These are phyloP conservation scores for Pachydiplax longipennis DNA, from an alignment of 2,888 invertebrate species.

Conservation along the genomic window DNA sequence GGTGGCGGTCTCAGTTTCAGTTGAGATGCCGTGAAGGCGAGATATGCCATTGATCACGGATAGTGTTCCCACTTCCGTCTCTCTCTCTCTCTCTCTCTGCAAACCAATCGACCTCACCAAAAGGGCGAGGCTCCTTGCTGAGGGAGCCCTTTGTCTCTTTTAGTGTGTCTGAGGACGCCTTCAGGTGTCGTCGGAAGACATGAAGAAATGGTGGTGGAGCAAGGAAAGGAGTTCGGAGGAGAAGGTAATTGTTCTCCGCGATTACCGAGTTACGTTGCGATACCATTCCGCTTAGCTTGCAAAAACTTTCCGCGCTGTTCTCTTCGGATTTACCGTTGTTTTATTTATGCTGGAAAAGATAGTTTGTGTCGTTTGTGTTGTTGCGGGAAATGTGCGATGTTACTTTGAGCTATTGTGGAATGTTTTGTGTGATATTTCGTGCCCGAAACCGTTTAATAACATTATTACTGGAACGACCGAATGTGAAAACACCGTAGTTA, in stretches of 20 bases:
- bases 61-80: background rate
- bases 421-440: too few species aligned
- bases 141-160: background rate
- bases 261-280: background rate
- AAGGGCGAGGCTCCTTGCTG: background rate
- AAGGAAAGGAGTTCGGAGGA: slow-evolving; percentile 11
- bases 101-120: background rate
- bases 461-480: too few species aligned
- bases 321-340: too few species aligned
- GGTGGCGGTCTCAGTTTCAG: slow-evolving; percentile 15
- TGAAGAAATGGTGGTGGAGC: slow-evolving; percentile 42
- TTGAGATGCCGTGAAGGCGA: background rate
- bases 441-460: too few species aligned
- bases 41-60: slow-evolving; percentile 14
- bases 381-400: too few species aligned
- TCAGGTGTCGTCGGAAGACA: background rate
- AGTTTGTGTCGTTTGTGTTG: too few species aligned
- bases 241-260: background rate
- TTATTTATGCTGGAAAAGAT: too few species aligned
- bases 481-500: too few species aligned
- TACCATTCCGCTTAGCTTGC: too few species aligned
- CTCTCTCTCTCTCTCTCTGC: background rate
- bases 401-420: too few species aligned
- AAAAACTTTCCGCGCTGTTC: too few species aligned
- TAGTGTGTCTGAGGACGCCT: background rate